These are phyloP conservation scores for Palythoa grandiflora DNA, from an alignment of 92 coral and sea anemone species.

Conservation along the genomic window DNA sequence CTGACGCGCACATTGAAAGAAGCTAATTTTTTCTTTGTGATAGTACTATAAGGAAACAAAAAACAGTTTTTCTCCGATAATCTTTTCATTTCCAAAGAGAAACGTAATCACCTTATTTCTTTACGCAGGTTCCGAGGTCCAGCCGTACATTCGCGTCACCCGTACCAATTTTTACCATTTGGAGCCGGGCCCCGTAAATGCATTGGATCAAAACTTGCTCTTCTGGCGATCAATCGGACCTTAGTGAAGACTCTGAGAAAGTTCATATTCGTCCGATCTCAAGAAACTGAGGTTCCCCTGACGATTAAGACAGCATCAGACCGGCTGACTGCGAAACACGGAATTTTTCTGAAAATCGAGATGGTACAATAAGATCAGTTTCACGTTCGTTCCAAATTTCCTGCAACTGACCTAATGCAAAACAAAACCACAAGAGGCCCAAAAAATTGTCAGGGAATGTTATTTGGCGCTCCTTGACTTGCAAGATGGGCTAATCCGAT, in stretches of 20 bases:
- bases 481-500: too few species aligned
- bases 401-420: background rate
- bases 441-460: too few species aligned
- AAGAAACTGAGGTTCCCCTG: constrained; percentile 79
- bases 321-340: constrained; percentile 64
- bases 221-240: constrained; percentile 69
- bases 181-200: constrained; percentile 84
- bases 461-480: too few species aligned
- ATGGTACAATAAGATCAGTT: background rate
- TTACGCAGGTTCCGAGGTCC: constrained; percentile 57
- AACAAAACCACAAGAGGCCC: too few species aligned
- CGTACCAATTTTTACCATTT: constrained; percentile 78
- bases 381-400: background rate
- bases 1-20: too few species aligned
- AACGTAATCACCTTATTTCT: background rate
- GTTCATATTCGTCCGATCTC: constrained; percentile 71
- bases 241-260: constrained; percentile 66
- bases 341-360: constrained; percentile 61
- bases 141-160: constrained; percentile 74
- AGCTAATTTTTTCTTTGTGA: too few species aligned
- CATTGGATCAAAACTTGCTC: constrained; percentile 75
- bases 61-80: too few species aligned
- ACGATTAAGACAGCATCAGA: constrained; percentile 58
- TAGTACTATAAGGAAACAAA: too few species aligned
- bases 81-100: background rate